phyloP scores from a whole-genome alignment of 2,888 invertebrate species.

The Embidobia sp. region DNA sequence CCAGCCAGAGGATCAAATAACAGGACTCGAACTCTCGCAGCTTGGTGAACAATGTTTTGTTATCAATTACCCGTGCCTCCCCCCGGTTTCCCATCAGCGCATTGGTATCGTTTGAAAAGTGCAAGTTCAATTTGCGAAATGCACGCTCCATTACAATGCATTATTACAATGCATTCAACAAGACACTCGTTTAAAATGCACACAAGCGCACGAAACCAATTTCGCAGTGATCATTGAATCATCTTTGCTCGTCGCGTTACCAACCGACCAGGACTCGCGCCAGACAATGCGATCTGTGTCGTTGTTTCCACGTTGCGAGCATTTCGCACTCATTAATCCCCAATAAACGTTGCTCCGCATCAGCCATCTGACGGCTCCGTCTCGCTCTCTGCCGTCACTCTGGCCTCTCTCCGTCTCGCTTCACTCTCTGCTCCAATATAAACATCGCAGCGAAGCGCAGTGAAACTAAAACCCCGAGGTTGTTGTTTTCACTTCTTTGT shows the following conservation, averaged over 20 bases:
- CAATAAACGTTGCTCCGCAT: background rate
- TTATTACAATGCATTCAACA: slow-evolving; percentile 25
- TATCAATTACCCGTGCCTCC: background rate
- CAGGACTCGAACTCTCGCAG: too few species aligned
- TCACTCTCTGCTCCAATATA: slow-evolving; percentile 1
- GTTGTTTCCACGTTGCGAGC: background rate
- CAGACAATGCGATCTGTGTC: background rate
- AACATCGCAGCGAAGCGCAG: background rate
- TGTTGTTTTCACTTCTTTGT: slow-evolving; percentile 17
- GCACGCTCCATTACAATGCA: slow-evolving; percentile 1
- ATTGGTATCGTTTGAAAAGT: too few species aligned
- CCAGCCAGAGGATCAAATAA: too few species aligned
- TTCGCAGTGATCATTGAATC: slow-evolving; percentile 22
- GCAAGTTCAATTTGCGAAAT: slow-evolving; percentile 13
- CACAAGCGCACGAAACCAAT: slow-evolving; percentile 30
- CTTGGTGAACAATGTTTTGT: too few species aligned
- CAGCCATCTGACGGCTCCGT: background rate
- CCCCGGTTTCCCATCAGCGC: too few species aligned
- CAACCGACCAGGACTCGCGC: background rate
- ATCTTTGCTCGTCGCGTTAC: slow-evolving; percentile 10
- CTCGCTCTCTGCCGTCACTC: background rate
- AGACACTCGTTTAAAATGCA: slow-evolving; percentile 28
- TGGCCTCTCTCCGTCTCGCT: background rate
- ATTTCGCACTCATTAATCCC: slow-evolving; percentile 8
- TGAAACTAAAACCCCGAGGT: slow-evolving; percentile 7